Base-by-base conservation (phyloP, 2,797 vertebrate genomes). In the Bufotes viridis region DNA sequence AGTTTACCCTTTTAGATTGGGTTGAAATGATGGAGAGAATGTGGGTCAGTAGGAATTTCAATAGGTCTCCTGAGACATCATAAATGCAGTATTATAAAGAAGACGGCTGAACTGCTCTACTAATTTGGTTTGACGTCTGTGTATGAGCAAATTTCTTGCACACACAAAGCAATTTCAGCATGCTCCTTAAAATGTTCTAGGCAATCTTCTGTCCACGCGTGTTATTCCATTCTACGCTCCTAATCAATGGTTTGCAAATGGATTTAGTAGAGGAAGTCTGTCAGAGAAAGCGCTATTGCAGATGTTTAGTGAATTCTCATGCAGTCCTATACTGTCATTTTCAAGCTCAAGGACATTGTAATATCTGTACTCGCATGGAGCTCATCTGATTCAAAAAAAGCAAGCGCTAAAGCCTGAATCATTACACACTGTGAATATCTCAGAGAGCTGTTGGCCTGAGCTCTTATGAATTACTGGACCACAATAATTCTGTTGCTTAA, bases 281-380 rank as follows among this genome's bases (percentile, higher is more conserved):
- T 22, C 72, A 53, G 29, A 12, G 8, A 49, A 74, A 34, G 49
- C 22, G 72, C 20, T 18, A n/a, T 22, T 53, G 72, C 49, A n/a
- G 42, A n/a, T 75, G 34, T n/a, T 75, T n/a, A 22, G 49, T 7
- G 5, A 49, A 11, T 11, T 75, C 42, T n/a, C 20, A 75, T n/a
- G 10, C 42, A 74, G 42, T n/a, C 72, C 49, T 53, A 75, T 75
- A 53, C 42, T 51, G 72, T 75, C 20, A 75, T 53, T 51, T 75
- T 53, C 72, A 75, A 75, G 72, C 72, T 75, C 72, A 75, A 75
- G 72, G 72, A 75, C 42, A 75, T 75, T 75, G 49, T 51, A 75
- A 20, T 51, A 17, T 34, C 69, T 26, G 26, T 29, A 70, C 26
- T 34, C 69, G 26, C 26, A 70, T 8, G 12, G 26, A 34, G 69